Evolutionary conservation across 2,888 invertebrate genomes (phyloP), one percentile per base, ranked within the genome.

Genomic region (Drosophila peninsularis): DNA sequence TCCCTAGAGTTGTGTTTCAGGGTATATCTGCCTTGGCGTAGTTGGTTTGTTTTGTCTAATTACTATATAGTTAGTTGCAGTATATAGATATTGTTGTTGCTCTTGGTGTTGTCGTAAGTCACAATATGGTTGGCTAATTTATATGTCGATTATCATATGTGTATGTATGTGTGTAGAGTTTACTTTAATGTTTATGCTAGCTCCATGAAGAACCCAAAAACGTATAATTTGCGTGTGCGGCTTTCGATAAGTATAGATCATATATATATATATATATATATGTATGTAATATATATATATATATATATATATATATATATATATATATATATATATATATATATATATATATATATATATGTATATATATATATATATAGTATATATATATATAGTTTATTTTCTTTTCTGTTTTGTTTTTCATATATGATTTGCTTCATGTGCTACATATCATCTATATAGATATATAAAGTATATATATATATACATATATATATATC

Each of bases 81-180:
- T 78, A 74, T 50, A 58, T 75, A 50, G 73, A 77, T 56, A 19
- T 49, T 37, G 50, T 9, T 42, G 21, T n/a, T 36, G 17, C 4
- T 30, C 13, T 37, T 62, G n/a, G 36, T 71, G 49, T 56, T 81
- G 72, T 64, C 70, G 80, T 83, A 83, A 83, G 83, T 83, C 83
- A 83, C 83, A 83, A 88, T 83, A 88, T 78, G 83, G 83, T 86
- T 83, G 87, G 83, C 88, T 83, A 83, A 83, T 80, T 75, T 62
- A 66, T 68, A 21, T 13, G 21, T 42, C 53, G 73, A 41, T 52
- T 52, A 52, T 21, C 21, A 55, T 71, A 27, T 67, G 39, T 68
- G 56, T 63, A 32, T 62, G 55, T 64, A 27, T 62, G 21, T 60
- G 36, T 41, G 24, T 60, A 36, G 5, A 30, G 6, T 53, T 19